These are phyloP conservation scores for Drosophila tani DNA, from an alignment of 1,140 invertebrate species.

Conservation along the genomic window DNA sequence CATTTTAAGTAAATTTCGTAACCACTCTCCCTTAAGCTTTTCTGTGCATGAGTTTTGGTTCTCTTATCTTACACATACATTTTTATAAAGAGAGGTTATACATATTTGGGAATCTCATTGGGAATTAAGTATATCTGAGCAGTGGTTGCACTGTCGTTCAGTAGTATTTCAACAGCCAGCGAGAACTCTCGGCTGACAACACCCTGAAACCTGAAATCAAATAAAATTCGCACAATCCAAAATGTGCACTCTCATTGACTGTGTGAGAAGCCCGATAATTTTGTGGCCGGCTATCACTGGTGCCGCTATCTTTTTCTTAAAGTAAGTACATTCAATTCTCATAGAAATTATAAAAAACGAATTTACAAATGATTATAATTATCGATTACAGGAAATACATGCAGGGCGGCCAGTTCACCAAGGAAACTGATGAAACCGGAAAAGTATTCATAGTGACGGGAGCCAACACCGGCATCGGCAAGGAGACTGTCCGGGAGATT, in stretches of 20 bases:
- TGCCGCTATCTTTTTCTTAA: conserved; percentile 22
- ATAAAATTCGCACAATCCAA: not conserved
- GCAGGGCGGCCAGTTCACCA: too few relatives aligned
- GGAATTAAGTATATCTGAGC: too few relatives aligned
- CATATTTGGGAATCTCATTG: too few relatives aligned
- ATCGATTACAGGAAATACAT: too few relatives aligned
- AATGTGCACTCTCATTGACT: conserved; percentile 37
- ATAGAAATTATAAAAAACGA: too few relatives aligned
- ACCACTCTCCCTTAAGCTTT: not conserved
- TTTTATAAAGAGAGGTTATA: too few relatives aligned
- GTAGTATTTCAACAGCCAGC: conserved; percentile 26
- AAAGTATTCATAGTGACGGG: too few relatives aligned
- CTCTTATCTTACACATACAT: not conserved
- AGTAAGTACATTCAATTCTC: conserved; percentile 10
- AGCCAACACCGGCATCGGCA: too few relatives aligned
- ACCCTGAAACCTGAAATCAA: not conserved
- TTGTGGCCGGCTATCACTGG: conserved; percentile 36
- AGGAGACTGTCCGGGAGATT: too few relatives aligned
- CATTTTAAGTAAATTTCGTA: not conserved
- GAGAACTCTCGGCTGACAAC: not conserved
- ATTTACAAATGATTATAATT: too few relatives aligned
- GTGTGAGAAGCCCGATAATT: conserved; percentile 23
- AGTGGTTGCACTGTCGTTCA: too few relatives aligned
- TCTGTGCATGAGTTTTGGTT: not conserved
- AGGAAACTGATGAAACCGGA: too few relatives aligned